Evolutionary conservation across 2,113 vertebrate species (phyloP).

Genomic region (Solea senegalensis): DNA sequence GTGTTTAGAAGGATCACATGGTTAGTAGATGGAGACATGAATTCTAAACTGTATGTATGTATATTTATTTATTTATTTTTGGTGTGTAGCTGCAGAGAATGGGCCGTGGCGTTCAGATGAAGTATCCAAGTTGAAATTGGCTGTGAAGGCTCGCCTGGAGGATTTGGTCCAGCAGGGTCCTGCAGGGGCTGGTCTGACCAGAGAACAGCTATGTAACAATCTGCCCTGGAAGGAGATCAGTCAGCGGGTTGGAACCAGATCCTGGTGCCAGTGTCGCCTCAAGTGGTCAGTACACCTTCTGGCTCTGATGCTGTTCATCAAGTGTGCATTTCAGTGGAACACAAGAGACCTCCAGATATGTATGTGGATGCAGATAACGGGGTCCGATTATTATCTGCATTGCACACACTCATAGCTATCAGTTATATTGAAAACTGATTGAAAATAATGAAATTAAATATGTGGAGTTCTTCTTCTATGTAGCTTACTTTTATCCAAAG

Average conservation of each 20-base stretch:
- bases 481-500: too few relatives aligned
- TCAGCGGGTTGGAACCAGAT: constrained; percentile 46
- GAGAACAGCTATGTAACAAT: constrained; percentile 59
- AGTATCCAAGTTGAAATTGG: constrained; percentile 32
- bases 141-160: constrained; percentile 54
- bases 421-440: too few relatives aligned
- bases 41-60: too few relatives aligned
- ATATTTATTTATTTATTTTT: too few relatives aligned
- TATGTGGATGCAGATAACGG: too few relatives aligned
- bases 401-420: too few relatives aligned
- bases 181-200: constrained; percentile 30
- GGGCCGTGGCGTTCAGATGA: constrained; percentile 52
- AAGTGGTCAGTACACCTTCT: constrained; percentile 64
- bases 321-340: too few relatives aligned
- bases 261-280: constrained; percentile 61
- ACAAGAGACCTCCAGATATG: too few relatives aligned
- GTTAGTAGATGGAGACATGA: too few relatives aligned
- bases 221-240: constrained; percentile 75
- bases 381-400: too few relatives aligned
- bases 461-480: too few relatives aligned
- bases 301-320: background rate
- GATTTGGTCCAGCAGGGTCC: constrained; percentile 4
- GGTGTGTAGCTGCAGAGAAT: background rate
- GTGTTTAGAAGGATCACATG: background rate
- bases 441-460: too few relatives aligned